These are phyloP conservation scores for Epinotia demarniana DNA, from an alignment of 2,888 invertebrate genomes.

Conservation along the genomic window DNA sequence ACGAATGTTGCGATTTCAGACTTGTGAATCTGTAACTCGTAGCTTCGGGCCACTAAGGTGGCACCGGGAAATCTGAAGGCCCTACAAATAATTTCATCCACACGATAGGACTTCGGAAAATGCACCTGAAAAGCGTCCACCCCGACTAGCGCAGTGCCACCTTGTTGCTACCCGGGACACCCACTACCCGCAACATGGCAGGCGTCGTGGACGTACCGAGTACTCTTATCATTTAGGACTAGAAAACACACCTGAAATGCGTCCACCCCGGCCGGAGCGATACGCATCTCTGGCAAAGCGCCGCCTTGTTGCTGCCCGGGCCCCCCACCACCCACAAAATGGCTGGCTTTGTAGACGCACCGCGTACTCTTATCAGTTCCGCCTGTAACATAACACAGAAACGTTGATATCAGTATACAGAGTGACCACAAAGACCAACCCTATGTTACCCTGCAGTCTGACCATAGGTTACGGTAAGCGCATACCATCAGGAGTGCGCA, in stretches of 20 bases:
- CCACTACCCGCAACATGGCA: constrained; percentile 86
- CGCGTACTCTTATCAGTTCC: constrained; percentile 71
- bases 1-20: too few relatives aligned
- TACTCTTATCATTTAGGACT: constrained; percentile 62
- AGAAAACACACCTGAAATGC: constrained; percentile 85
- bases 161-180: constrained; percentile 97
- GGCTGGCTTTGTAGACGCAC: constrained; percentile 63
- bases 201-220: constrained; percentile 64
- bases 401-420: background rate
- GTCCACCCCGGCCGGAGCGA: constrained; percentile 89
- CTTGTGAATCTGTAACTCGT: too few relatives aligned
- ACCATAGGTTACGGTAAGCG: too few relatives aligned
- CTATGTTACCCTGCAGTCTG: too few relatives aligned
- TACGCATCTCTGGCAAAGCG: constrained; percentile 90
- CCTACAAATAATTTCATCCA: too few relatives aligned
- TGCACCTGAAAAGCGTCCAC: constrained; percentile 89
- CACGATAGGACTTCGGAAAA: background rate
- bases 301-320: constrained; percentile 95
- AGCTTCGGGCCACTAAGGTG: too few relatives aligned
- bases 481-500: too few relatives aligned
- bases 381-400: constrained; percentile 54
- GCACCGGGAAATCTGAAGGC: too few relatives aligned
- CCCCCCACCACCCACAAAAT: constrained; percentile 90
- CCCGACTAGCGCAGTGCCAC: constrained; percentile 90
- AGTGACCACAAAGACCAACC: background rate